A percentile compares a stretch with the other conserved stretches of the same genome.
These are phyloP conservation scores for Periophthalmus modestus DNA, from an alignment of 2,113 vertebrate species.

Conservation along the genomic window DNA sequence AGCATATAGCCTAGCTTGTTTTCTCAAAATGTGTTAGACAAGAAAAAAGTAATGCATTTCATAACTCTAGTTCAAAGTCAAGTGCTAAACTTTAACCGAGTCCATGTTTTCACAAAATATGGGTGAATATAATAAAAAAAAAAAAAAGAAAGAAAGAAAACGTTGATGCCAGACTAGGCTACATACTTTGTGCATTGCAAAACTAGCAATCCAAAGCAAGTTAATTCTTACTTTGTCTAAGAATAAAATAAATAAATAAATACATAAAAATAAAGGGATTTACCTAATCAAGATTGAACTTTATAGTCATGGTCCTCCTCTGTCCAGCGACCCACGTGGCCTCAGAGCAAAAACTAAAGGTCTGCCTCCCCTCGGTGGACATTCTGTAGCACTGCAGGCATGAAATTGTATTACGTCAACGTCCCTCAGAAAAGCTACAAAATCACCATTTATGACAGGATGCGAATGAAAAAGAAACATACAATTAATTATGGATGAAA, in stretches of 20 bases:
- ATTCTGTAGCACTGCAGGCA: conserved; percentile 7
- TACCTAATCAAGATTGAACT: not conserved
- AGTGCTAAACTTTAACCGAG: not conserved
- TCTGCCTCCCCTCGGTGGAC: conserved; percentile 33
- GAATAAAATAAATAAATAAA: too few relatives aligned
- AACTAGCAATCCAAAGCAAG: not conserved
- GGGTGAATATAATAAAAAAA: too few relatives aligned
- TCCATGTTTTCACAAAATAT: too few relatives aligned
- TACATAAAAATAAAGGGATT: not conserved
- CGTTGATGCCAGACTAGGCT: not conserved
- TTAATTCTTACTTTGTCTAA: not conserved
- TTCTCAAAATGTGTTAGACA: too few relatives aligned
- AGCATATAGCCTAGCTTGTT: too few relatives aligned
- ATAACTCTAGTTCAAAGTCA: not conserved
- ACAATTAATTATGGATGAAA: not conserved
- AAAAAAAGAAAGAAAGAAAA: not conserved
- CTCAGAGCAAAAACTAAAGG: not conserved
- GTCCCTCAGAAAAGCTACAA: not conserved
- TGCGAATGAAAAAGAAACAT: not conserved
- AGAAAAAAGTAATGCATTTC: too few relatives aligned
- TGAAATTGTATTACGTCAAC: not conserved
- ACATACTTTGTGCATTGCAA: not conserved
- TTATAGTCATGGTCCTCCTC: not conserved
- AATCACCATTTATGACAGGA: not conserved
- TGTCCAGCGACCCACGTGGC: not conserved